Evolutionary conservation across 1,140 invertebrate species (phyloP), one percentile per base, ranked within the genome.

Genomic region (Zaprionus africanus): DNA sequence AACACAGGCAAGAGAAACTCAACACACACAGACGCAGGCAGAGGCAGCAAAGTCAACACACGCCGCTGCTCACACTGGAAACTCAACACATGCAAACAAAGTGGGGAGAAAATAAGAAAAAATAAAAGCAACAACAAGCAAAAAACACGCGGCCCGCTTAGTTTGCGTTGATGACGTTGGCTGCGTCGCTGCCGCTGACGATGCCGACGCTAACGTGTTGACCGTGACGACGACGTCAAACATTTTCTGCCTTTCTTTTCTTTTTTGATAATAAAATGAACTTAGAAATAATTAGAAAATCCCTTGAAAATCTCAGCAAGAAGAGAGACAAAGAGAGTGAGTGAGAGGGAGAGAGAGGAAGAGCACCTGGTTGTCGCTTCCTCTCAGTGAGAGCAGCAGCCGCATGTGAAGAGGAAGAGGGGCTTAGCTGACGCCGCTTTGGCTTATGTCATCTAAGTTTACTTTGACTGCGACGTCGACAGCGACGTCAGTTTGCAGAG

Each of bases 1-100:
- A 71, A 71, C 68, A 71, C 51, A 15, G 51, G 57, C 79, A 43
- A 61, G 31, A 58, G 59, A 71, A 70, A 76, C 60, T 63, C 66
- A 76, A 69, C 53, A 76, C 15, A 62, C 58, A 56, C 56, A 68
- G 7, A 49, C 43, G 68, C 34, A 60, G 59, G 67, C 41, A 22
- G 46, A 15, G 9, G n/a, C 31, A 34, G 9, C 12, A 62, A 26
- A 62, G 56, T 36, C 19, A 58, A 31, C 46, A 24, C n/a, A 58
- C n/a, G 31, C 2, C n/a, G 31, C 6, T n/a, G 58, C 15, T n/a
- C n/a, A n/a, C 34, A 51, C 46, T 51, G 46, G 56, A 59, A 68
- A 68, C 43, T 59, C 56, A 68, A 68, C 65, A 67, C 28, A 57
- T n/a, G 34, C 51, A 54, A 71, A 64, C 68, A 71, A 31, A 34